Evolutionary conservation across 53 echinoderm and acorn worm species (phyloP).

Genomic region (Temnopleurus reevesii): DNA sequence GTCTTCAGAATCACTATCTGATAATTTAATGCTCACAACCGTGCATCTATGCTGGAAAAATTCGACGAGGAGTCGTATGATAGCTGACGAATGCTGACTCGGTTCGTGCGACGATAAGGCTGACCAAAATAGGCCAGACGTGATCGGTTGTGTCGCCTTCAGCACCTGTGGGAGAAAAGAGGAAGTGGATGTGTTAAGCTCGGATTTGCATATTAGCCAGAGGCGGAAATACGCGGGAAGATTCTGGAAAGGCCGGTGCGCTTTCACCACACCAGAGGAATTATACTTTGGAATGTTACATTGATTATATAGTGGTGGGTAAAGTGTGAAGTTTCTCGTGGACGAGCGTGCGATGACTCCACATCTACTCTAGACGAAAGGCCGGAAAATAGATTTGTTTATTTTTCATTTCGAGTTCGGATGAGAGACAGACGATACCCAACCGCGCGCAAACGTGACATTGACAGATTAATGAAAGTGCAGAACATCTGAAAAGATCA

Average conservation of each 20-base stretch:
- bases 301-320: not conserved
- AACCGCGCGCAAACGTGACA: conserved; percentile 33
- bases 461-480: not conserved
- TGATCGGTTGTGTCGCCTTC: not conserved
- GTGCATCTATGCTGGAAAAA: conserved; percentile 3
- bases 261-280: not conserved
- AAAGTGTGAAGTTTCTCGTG: not conserved
- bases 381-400: too few species aligned
- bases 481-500: not conserved
- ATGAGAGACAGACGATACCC: conserved; percentile 33
- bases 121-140: conserved; percentile 54
- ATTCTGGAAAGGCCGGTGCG: not conserved
- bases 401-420: conserved; percentile 22
- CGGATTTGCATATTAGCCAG: not conserved
- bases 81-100: conserved; percentile 44
- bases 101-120: not conserved
- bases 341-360: conserved; percentile 40
- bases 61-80: not conserved
- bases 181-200: conserved; percentile 25
- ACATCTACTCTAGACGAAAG: conserved; percentile 18
- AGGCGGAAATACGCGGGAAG: conserved; percentile 15
- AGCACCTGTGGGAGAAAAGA: conserved; percentile 44
- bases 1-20: conserved; percentile 16
- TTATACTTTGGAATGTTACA: conserved; percentile 17
- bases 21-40: not conserved